Evolutionary conservation across 2,797 vertebrate genomes (phyloP), one percentile per base, ranked within the genome.

Genomic region (Triplophysa bombifrons): DNA sequence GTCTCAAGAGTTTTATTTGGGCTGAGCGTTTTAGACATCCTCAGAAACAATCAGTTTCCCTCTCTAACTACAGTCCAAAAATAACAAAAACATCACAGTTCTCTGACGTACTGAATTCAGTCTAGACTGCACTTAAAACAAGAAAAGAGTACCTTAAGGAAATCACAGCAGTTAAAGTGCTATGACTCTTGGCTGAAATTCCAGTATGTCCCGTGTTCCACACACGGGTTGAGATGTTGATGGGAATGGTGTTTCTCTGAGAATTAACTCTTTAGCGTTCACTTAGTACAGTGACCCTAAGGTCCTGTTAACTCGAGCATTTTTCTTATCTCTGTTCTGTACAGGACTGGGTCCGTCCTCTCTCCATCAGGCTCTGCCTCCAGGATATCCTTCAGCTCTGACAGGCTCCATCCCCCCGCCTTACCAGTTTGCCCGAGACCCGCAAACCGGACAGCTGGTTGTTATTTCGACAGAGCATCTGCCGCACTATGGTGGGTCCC

Each of bases 401-500:
- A 93, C 92, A 22, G 93, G 95, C 85, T 95, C 97, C 44, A 93
- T 99, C 63, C 94, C 96, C 0, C 94, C 96, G 0, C 90, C 96
- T 13, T 99, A 98, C 92, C 97, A 98, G 93, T 96, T 99, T 86
- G 96, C 96, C 82, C 93, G 96, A 84, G 98, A 99, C 86, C 96
- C 98, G 0, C 97, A 98, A 88, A 97, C 96, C 0, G 98, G 98
- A 76, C 98, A 99, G 89, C 93, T 99, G 53, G 92, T 99, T 46
- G 95, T 99, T 88, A 96, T 99, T 83, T 95, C 96, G 61, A 94
- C 96, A 0, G 98, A 99, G 85, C 98, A 98, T 90, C 92, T 99
- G 89, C 93, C 95, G 74, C 98, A 98, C 89, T 98, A 98, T 0
- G 97, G 98, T 99, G 95, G 53, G 92, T 86, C n/a, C 30, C 12